phyloP scores from a whole-genome alignment of 2,797 vertebrate species.

The Dipus sagitta region DNA sequence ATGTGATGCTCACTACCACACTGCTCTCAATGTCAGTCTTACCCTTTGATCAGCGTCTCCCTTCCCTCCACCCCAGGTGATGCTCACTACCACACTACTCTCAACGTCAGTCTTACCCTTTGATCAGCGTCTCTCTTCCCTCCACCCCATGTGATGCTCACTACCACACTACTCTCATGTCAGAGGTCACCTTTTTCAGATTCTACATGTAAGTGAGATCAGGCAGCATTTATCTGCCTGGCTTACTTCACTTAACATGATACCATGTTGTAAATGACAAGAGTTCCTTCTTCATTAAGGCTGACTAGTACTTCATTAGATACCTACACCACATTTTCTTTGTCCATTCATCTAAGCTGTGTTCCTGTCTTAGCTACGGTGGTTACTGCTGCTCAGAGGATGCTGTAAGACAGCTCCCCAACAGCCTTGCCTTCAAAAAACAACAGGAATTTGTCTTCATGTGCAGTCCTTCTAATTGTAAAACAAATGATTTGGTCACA shows the following conservation, averaged over 20 bases:
- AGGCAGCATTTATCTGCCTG: not conserved
- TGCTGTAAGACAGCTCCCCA: not conserved
- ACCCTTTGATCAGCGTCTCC: no score
- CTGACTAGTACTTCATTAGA: not conserved
- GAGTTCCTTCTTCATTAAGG: not conserved
- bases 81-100: no score
- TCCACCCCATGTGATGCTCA: not conserved
- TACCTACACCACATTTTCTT: not conserved
- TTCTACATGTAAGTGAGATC: not conserved
- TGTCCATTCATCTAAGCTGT: not conserved
- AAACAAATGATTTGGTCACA: slow-evolving; percentile 20
- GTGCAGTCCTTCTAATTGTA: not conserved
- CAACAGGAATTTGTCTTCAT: not conserved
- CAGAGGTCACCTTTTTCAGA: not conserved
- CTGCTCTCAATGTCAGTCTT: no score
- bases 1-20: no score
- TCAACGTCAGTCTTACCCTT: not conserved
- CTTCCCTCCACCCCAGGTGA: no score
- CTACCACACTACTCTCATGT: not conserved
- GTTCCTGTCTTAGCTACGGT: not conserved
- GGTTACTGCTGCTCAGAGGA: not conserved
- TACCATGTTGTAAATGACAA: not conserved
- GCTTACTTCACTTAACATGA: not conserved
- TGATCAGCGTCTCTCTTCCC: not conserved
- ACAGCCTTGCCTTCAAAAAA: not conserved